Base-by-base conservation (phyloP, 2,113 vertebrate species). In the Microcebus jonahi region DNA sequence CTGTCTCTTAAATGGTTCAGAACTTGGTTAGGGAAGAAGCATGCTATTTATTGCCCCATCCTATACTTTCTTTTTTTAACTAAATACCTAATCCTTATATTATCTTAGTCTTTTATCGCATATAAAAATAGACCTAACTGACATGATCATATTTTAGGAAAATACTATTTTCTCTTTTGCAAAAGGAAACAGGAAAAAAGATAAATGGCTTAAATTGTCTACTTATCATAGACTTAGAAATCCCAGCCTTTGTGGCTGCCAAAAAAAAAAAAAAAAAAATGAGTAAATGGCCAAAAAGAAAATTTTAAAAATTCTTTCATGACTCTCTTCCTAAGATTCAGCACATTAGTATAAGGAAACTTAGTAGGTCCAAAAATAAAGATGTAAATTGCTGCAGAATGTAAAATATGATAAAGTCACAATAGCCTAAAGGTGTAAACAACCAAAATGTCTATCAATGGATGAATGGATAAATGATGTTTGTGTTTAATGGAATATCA, bases 131-230 rank as follows among this genome's bases (percentile, higher is more conserved):
- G 48, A 61, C 48, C 25, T 70, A 91, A 67, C 1, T 39, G 34
- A 68, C 5, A 29, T 0, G 53, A 92, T 61, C 63, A 0, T 0
- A 36, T 70, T 53, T 77, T 87, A 81, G 57, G 31, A 63, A 68
- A 87, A 71, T n/a, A n/a, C 50, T 77, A 21, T 36, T 81, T 53
- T 73, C 25, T 85, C 71, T 80, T 82, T 57, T 82, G 31, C 25
- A 70, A 88, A 88, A 61, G 29, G 23, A 92, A 88, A 86, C 42
- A 65, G 57, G 57, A 67, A 75, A 89, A 67, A 82, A n/a, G 29
- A 34, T 63, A 71, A 71, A 71, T 87, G 45, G 29, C 48, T 94
- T 75, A 61, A 42, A 25, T 50, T 80, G 25, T 39, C 34, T 63
- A 23, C 21, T 42, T 85, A 91, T 18, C 63, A 25, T 59, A 73